These are phyloP conservation scores for Palythoa grandis DNA, from an alignment of 92 coral and sea anemone species.

Conservation along the genomic window DNA sequence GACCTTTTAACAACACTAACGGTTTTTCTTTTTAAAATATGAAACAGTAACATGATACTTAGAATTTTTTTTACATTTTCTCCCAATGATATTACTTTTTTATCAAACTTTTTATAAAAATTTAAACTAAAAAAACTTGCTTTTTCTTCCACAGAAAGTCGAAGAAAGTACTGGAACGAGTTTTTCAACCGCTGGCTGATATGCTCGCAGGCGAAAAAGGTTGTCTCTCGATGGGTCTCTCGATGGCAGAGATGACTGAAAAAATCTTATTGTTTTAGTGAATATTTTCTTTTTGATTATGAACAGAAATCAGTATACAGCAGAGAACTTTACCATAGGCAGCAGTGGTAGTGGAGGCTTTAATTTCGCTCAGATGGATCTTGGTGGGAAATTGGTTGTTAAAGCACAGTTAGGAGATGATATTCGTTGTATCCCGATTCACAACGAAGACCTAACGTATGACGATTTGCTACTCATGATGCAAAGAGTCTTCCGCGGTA, in stretches of 20 bases:
- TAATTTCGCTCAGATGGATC: conserved; percentile 83
- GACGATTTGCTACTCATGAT: conserved; percentile 96
- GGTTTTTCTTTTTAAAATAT: no score
- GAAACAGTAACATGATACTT: no score
- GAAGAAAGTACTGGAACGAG: conserved; percentile 23
- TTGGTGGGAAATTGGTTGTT: conserved; percentile 86
- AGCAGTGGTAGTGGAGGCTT: conserved; percentile 66
- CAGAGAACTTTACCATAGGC: conserved; percentile 80
- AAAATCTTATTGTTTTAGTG: background rate
- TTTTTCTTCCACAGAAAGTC: background rate
- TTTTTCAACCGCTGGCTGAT: conserved; percentile 18
- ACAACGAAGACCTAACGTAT: conserved; percentile 97
- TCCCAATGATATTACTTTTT: no score
- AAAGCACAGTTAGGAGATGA: conserved; percentile 99
- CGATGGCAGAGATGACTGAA: background rate
- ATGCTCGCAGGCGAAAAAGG: conserved; percentile 7
- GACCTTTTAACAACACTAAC: no score
- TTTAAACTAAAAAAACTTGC: background rate
- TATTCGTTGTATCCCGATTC: conserved; percentile 95
- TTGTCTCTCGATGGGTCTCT: no score
- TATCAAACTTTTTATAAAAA: no score
- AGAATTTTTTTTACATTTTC: no score
- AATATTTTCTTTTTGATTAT: conserved; percentile 3
- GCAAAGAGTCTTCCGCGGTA: conserved; percentile 96
- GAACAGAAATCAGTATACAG: conserved; percentile 56